Evolutionary conservation across 1,140 invertebrate species (phyloP), one percentile per base, ranked within the genome.

Genomic region (Temnothorax longispinosus): DNA sequence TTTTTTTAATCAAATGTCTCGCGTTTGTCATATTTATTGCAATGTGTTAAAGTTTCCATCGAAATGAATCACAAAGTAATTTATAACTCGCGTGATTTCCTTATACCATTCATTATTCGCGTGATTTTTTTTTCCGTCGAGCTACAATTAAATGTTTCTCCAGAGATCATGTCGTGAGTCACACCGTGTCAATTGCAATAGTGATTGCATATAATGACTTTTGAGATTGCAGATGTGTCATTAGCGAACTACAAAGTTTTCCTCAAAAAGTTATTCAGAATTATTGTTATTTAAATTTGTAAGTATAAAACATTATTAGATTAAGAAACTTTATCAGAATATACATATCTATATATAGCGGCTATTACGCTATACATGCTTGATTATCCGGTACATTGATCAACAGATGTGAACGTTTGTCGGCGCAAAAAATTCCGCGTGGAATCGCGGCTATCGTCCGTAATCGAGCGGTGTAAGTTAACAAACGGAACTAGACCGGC

Each of bases 401-500:
- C 38, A 47, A 67, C 77, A 41, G 41, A 64, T 62, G 58, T n/a
- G 27, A 64, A 32, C 21, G 15, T 44, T 64, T 50, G 58, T 64
- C 75, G 10, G 44, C 18, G 7, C 56, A 54, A 54, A 80, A 80
- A 41, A 27, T 27, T 41, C 21, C n/a, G 27, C n/a, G 5, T 67
- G 8, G 44, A 50, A 67, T 38, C n/a, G 60, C 74, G 27, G 41
- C 41, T 78, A 64, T 35, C 15, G 18, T 44, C 75, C 15, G 41
- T 64, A 77, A 64, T 62, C 58, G 27, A 27, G 27, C 41, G 58
- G 27, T 50, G 58, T 64, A 78, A 78, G 76, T 52, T 52, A 78
- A 78, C 76, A 67, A 78, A 78, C 76, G 76, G 18, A 78, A 78
- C 76, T 78, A 67, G 60, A 78, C 44, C 76, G 60, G 11, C n/a